Evolutionary conservation across 2,888 invertebrate species (phyloP), one percentile per base, ranked within the genome.

Genomic region (Metallyticus violacea): DNA sequence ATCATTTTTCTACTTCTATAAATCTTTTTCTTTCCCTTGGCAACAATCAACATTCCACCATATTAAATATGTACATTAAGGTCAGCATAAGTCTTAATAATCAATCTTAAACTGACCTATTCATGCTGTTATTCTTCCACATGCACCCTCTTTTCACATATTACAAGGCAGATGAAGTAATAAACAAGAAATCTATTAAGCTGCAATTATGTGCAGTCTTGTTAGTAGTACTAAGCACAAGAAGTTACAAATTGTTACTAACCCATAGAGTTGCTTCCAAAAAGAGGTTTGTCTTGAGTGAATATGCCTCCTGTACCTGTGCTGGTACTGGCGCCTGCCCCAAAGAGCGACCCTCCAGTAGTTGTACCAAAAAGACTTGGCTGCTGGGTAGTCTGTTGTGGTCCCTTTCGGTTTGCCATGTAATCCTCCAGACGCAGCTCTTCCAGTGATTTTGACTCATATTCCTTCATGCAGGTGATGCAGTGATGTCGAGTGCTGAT

Each of bases 401-500:
- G 93, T 77, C 98, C 98, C 92, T 99, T 99, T 3, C 99, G 93
- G 85, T 97, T 97, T 0, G 97, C 97, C 28, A 94, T 92, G 91
- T 99, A 99, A 92, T 99, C 99, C 90, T 99, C 99, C 86, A 96
- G 93, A 9, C 99, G 94, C 5, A 99, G 92, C 91, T 99, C 99
- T 92, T 99, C 99, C 28, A 99, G 92, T 0, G 98, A 98, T 91
- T 99, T 99, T 83, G 91, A 92, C 90, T 99, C 99, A 91, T 99
- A 99, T 91, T 99, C 99, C 93, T 99, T 98, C 99, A 99, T 99
- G 87, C 98, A 98, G 0, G 98, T 98, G 88, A 99, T 99, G 91
- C 99, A 99, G 91, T 99, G 97, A 91, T 99, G 98, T 89, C 97
- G 96, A 0, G 99, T 99, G 90, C 95, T 97, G 89, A 99, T 98